Percentiles rank a stretch among this genome's conserved stretches.
phyloP scores from a whole-genome alignment of 2,113 vertebrate genomes.

The Verasper variegatus region DNA sequence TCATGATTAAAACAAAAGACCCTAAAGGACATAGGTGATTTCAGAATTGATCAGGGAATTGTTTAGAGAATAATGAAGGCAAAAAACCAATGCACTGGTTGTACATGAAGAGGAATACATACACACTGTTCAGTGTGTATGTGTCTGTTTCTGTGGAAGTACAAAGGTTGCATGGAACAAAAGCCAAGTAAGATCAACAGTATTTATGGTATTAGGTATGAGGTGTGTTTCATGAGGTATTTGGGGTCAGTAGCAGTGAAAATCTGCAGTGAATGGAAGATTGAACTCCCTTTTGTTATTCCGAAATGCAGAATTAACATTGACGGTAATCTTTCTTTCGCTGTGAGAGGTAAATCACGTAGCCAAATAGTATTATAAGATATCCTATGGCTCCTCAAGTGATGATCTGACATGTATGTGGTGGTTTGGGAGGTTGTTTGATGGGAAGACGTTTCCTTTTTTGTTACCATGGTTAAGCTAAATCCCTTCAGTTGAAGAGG shows the following conservation, averaged over 20 bases:
- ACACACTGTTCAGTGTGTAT: slow-evolving; percentile 20
- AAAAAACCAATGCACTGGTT: background rate
- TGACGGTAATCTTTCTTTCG: slow-evolving; percentile 23
- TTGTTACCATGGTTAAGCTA: slow-evolving; percentile 22
- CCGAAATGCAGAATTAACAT: slow-evolving; percentile 28
- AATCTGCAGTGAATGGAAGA: background rate
- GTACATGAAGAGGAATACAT: background rate
- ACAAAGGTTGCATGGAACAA: slow-evolving; percentile 34
- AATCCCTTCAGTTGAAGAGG: slow-evolving; percentile 17
- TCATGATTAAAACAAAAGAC: slow-evolving; percentile 7
- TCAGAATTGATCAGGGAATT: background rate
- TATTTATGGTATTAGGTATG: slow-evolving; percentile 4
- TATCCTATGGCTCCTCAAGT: slow-evolving; percentile 47
- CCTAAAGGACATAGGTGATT: background rate
- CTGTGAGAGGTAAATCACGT: slow-evolving; percentile 8
- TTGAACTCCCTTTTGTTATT: background rate
- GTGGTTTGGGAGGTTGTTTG: slow-evolving; percentile 43
- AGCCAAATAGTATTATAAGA: slow-evolving; percentile 49
- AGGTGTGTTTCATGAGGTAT: slow-evolving; percentile 23
- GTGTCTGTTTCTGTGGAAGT: slow-evolving; percentile 34
- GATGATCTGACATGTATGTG: slow-evolving; percentile 23
- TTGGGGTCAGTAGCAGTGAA: slow-evolving; percentile 17
- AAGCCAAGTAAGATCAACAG: slow-evolving; percentile 1
- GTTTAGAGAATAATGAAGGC: background rate
- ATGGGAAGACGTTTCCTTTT: slow-evolving; percentile 30